These are phyloP conservation scores for Machimus rusticus DNA, from an alignment of 2,888 invertebrate species.

Conservation along the genomic window DNA sequence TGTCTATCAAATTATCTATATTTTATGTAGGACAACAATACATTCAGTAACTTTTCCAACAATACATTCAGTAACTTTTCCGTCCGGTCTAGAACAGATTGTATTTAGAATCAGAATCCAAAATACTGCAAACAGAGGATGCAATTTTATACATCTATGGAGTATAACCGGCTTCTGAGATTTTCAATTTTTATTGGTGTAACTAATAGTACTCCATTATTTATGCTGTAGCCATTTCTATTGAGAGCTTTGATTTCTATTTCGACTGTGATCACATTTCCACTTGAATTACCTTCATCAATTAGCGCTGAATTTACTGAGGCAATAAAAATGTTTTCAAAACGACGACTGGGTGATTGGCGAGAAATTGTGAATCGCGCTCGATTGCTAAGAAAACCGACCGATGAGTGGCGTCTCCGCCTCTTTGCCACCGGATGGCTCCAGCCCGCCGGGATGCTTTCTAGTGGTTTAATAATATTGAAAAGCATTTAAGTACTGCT, in stretches of 20 bases:
- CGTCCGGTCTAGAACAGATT: too few relatives aligned
- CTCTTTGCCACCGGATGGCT: background rate
- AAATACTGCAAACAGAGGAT: too few relatives aligned
- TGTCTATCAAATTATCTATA: too few relatives aligned
- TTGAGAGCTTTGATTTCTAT: conserved; percentile 6
- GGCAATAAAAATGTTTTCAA: conserved; percentile 22
- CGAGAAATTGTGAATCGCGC: conserved; percentile 7
- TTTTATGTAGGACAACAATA: too few relatives aligned
- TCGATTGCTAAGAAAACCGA: background rate
- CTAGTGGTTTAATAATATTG: conserved; percentile 23
- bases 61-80: too few relatives aligned
- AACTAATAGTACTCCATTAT: background rate
- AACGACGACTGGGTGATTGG: background rate
- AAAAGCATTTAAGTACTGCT: conserved; percentile 20
- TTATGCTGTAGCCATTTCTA: background rate
- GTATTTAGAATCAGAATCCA: too few relatives aligned
- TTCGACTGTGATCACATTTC: background rate
- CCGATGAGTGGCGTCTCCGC: background rate
- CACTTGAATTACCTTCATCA: conserved; percentile 12
- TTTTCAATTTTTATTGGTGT: background rate
- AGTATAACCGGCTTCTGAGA: background rate
- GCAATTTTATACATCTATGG: background rate
- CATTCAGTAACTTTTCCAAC: too few relatives aligned
- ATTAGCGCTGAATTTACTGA: background rate
- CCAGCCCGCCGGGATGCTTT: background rate